phyloP scores from a whole-genome alignment of 2,888 invertebrate genomes.

The Rhopalosiphum nymphaeae region DNA sequence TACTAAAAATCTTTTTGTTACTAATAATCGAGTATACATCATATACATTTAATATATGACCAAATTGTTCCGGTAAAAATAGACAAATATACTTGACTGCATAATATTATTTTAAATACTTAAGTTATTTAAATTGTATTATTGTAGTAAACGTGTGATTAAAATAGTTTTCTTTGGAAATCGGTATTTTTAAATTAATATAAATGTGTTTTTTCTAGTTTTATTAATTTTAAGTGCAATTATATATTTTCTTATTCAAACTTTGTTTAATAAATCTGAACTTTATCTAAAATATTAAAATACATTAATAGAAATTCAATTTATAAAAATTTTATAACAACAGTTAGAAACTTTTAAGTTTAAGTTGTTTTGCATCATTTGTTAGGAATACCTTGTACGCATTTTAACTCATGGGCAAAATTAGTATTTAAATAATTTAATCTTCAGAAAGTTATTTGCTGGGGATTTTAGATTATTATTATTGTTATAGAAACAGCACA shows the following conservation, averaged over 20 bases:
- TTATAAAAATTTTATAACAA: constrained; percentile 8
- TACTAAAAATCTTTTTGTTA: not conserved
- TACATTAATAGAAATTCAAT: not conserved
- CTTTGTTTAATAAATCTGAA: not conserved
- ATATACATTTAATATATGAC: not conserved
- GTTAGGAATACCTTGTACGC: not conserved
- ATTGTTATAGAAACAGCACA: not conserved
- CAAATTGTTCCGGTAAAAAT: not conserved
- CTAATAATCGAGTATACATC: not conserved
- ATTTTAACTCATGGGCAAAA: not conserved
- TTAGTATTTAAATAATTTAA: constrained; percentile 13
- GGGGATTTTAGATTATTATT: constrained; percentile 1
- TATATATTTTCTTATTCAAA: not conserved
- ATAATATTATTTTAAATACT: not conserved
- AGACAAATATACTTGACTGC: not conserved
- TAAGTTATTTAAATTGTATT: not conserved
- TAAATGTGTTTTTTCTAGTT: not conserved
- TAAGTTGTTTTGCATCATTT: not conserved
- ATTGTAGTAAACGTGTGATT: not conserved
- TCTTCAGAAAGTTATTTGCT: not conserved
- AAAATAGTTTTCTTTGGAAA: not conserved
- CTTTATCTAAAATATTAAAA: not conserved
- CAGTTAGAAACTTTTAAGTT: not conserved
- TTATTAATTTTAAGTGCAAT: not conserved
- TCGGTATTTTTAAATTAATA: not conserved